These are phyloP conservation scores for Heliconius nattereri DNA, from an alignment of 1,140 invertebrate species.

Conservation along the genomic window DNA sequence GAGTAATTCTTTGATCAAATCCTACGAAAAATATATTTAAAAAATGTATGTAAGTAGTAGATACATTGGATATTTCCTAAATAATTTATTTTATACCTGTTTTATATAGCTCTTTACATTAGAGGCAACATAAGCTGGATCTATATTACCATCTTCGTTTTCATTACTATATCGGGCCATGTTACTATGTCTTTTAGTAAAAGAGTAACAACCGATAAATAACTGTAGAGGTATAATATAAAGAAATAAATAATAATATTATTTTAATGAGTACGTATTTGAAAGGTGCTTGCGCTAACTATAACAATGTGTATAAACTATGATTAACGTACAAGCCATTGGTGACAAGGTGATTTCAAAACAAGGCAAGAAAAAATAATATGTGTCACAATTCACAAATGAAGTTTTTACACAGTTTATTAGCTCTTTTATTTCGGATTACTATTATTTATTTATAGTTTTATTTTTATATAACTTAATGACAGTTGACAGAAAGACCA, in stretches of 20 bases:
- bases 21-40: not conserved
- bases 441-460: too few species aligned
- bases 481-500: not conserved
- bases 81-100: constrained; percentile 35
- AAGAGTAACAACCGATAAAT: not conserved
- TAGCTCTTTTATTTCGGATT: too few species aligned
- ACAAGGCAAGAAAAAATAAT: not conserved
- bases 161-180: constrained; percentile 32
- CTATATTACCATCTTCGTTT: constrained; percentile 56
- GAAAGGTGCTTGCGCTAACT: not conserved
- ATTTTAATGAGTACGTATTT: not conserved
- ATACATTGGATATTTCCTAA: not conserved
- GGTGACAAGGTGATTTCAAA: not conserved
- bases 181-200: not conserved
- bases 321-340: not conserved
- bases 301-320: too few species aligned
- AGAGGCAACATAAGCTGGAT: constrained; percentile 55
- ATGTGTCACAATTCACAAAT: not conserved
- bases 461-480: too few species aligned
- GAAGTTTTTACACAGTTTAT: too few species aligned
- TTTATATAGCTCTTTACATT: constrained; percentile 60
- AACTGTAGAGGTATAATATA: not conserved
- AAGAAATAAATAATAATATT: constrained; percentile 1
- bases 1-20: constrained; percentile 6
- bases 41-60: constrained; percentile 37